Evolutionary conservation across 2,113 vertebrate species (phyloP), one percentile per base, ranked within the genome.

Genomic region (Equus quagga): DNA sequence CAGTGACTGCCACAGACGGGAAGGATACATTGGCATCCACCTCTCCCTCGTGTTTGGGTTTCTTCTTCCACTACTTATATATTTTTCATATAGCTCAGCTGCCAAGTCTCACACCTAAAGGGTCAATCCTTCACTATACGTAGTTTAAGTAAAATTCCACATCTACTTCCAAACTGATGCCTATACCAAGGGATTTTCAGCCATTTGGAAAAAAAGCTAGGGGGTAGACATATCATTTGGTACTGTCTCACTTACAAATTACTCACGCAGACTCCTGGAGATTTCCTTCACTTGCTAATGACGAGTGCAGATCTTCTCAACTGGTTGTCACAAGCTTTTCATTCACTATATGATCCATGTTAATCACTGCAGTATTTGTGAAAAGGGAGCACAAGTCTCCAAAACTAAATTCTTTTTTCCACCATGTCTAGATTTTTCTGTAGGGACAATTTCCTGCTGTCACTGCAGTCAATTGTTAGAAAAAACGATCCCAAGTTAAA

Each of bases 31-130:
- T 84, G 92, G 94, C 94, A 91, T 60, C 36, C 44, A 8, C 19
- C 4, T 33, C 72, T 81, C 49, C 26, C 58, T 64, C 11, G 31
- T 21, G 80, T 87, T 90, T 75, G 26, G 5, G 24, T 95, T 95
- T 95, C 75, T 94, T 79, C 83, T 83, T 24, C 56, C 56, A 56
- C 82, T 62, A 19, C 86, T 75, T 54, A n/a, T 12, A 67, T 31
- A 54, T 97, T 97, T 98, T 97, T 97, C 96, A 95, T 75, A 83
- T 51, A 69, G 44, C 56, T 56, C 51, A 41, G 78, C 82, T 89
- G 97, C 97, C 98, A 97, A 97, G 28, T 97, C 92, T 97, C 97
- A 96, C 96, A 97, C 97, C 97, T 97, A 69, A 46, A 87, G 96
- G 94, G 92, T 97, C 96, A 97, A 94, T 87, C 90, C 83, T 82